These are phyloP conservation scores for Meloidogyne floridensis DNA, from an alignment of 1,140 invertebrate genomes.

Conservation along the genomic window DNA sequence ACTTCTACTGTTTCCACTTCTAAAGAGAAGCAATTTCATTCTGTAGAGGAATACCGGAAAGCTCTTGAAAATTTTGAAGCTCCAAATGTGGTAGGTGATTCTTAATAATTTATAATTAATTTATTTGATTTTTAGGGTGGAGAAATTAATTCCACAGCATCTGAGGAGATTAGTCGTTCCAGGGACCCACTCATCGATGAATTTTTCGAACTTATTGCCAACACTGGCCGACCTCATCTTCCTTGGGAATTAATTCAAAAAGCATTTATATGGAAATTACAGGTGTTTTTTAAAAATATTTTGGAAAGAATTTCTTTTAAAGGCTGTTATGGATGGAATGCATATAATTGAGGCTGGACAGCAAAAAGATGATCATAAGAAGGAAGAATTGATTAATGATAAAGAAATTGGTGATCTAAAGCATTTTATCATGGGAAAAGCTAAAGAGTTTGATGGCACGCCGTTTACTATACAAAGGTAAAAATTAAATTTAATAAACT, in stretches of 20 bases:
- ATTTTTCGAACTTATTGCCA: slow-evolving; percentile 39
- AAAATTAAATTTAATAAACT: not conserved
- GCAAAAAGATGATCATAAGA: slow-evolving; percentile 15
- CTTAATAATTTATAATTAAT: not conserved
- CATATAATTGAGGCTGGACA: slow-evolving; percentile 40
- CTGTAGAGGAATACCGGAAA: slow-evolving; percentile 8
- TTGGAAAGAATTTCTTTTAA: slow-evolving; percentile 11
- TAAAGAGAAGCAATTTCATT: slow-evolving; percentile 15
- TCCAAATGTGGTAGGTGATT: not conserved
- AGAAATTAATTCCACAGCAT: not conserved
- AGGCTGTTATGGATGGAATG: slow-evolving; percentile 58
- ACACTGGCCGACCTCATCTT: slow-evolving; percentile 32
- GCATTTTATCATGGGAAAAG: slow-evolving; percentile 50
- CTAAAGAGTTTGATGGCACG: slow-evolving; percentile 48
- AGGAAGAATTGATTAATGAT: slow-evolving; percentile 32
- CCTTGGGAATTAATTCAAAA: slow-evolving; percentile 46
- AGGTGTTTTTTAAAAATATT: slow-evolving; percentile 36
- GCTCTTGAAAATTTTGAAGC: slow-evolving; percentile 23
- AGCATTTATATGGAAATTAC: slow-evolving; percentile 57
- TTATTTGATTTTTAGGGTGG: slow-evolving; percentile 4
- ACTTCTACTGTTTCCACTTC: slow-evolving; percentile 2
- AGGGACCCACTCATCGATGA: slow-evolving; percentile 43
- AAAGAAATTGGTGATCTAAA: slow-evolving; percentile 37
- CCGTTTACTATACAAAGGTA: slow-evolving; percentile 58
- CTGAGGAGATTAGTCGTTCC: not conserved